phyloP scores from a whole-genome alignment of 2,888 invertebrate genomes.

The Coelopa pilipes region DNA sequence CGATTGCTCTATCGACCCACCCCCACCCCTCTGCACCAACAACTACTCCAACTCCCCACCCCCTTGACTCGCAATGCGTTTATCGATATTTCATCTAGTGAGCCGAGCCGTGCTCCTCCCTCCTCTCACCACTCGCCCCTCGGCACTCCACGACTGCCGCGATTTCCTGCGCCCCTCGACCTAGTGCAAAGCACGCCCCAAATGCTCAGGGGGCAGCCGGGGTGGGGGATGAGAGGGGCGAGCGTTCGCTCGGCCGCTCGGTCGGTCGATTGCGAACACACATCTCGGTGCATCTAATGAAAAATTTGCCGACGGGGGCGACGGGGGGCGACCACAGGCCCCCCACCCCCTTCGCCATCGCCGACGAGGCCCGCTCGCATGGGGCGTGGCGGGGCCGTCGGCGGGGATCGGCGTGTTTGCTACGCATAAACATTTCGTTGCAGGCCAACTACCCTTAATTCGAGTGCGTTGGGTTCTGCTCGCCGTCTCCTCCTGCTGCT shows the following conservation, averaged over 20 bases:
- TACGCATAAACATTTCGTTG: slow-evolving; percentile 11
- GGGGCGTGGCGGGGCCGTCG: too few species aligned
- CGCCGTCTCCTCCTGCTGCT: too few species aligned
- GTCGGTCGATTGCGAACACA: neutral
- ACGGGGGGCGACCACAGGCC: neutral
- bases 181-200: slow-evolving; percentile 9
- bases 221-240: too few species aligned
- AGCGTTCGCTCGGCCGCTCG: neutral
- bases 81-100: slow-evolving; percentile 28
- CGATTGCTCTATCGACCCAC: too few species aligned
- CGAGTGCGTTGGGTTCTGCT: too few species aligned
- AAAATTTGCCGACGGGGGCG: slow-evolving; percentile 5
- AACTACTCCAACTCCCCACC: too few species aligned
- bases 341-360: too few species aligned
- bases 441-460: slow-evolving; percentile 19
- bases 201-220: neutral
- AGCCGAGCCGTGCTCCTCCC: neutral
- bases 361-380: too few species aligned
- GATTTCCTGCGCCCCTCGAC: neutral
- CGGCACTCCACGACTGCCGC: neutral
- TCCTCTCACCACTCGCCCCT: neutral
- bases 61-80: slow-evolving; percentile 25
- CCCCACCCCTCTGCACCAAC: too few species aligned
- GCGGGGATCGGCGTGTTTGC: neutral
- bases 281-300: slow-evolving; percentile 25